Percentiles rank a stretch among this genome's conserved stretches.
Evolutionary conservation across 2,797 vertebrate genomes (phyloP).

Genomic region (Muscicapa comitata): DNA sequence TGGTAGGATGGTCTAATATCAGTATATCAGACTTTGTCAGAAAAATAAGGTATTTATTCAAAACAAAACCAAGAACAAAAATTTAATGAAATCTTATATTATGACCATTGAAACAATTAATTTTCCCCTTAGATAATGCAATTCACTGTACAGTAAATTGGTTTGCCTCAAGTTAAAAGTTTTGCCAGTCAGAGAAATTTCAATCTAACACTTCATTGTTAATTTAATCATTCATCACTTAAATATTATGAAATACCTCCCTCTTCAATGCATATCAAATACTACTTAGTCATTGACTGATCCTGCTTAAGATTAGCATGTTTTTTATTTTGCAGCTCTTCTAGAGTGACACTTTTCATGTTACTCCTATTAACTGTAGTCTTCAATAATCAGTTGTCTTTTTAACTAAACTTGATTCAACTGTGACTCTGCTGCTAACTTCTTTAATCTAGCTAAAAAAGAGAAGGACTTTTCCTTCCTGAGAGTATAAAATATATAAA

Average conservation of each 20-base stretch:
- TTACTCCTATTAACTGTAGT: not conserved
- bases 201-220: constrained; percentile 25
- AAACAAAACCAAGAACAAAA: not conserved
- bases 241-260: constrained; percentile 11
- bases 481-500: not conserved
- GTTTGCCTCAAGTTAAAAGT: not conserved
- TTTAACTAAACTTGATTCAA: not conserved
- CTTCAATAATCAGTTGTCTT: constrained; percentile 3
- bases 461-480: not conserved
- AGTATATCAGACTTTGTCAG: not conserved
- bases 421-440: not conserved
- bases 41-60: not conserved
- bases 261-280: constrained; percentile 47
- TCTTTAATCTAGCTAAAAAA: not conserved
- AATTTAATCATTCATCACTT: constrained; percentile 45
- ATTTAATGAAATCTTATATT: not conserved
- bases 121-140: not conserved
- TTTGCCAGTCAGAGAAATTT: constrained; percentile 8
- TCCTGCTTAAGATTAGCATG: not conserved
- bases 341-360: not conserved
- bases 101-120: not conserved
- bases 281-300: not conserved
- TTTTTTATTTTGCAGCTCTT: not conserved
- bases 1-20: not conserved
- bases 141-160: not conserved